A percentile compares a stretch with the other conserved stretches of the same genome.
These are phyloP conservation scores for Falco columbarius DNA, from an alignment of 2,797 vertebrate species.

Conservation along the genomic window DNA sequence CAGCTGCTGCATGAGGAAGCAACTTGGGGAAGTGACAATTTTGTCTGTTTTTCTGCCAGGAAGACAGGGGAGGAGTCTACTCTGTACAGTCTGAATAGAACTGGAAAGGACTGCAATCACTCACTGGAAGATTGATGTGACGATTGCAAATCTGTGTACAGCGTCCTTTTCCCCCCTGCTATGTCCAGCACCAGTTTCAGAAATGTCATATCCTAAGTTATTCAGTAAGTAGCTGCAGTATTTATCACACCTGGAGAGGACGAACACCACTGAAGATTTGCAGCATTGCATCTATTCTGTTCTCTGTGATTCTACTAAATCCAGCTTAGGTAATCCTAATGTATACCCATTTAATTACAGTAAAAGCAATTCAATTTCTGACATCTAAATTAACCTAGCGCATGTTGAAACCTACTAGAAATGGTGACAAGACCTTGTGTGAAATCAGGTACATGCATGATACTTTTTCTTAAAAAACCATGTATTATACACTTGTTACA, in stretches of 20 bases:
- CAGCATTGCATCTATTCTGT: neutral
- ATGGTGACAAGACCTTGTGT: neutral
- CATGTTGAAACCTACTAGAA: neutral
- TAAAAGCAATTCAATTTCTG: neutral
- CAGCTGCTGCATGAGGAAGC: neutral
- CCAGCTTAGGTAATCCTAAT: neutral
- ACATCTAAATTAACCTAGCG: neutral
- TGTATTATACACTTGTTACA: neutral
- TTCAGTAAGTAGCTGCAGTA: neutral
- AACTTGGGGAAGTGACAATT: neutral
- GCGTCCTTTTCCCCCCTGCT: neutral
- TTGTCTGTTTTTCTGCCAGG: neutral
- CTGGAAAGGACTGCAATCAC: conserved; percentile 16
- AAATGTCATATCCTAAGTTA: neutral
- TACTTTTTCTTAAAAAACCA: neutral
- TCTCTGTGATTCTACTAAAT: neutral
- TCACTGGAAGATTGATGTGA: neutral
- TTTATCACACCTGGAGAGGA: neutral
- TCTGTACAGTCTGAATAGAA: conserved; percentile 25
- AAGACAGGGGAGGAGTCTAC: neutral
- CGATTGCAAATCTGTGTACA: neutral
- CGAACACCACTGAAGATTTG: fast-evolving
- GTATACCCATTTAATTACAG: neutral
- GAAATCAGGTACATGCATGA: neutral
- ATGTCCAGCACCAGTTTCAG: neutral